phyloP scores from a whole-genome alignment of 2,113 vertebrate species.

The Thryonomys swinderianus region DNA sequence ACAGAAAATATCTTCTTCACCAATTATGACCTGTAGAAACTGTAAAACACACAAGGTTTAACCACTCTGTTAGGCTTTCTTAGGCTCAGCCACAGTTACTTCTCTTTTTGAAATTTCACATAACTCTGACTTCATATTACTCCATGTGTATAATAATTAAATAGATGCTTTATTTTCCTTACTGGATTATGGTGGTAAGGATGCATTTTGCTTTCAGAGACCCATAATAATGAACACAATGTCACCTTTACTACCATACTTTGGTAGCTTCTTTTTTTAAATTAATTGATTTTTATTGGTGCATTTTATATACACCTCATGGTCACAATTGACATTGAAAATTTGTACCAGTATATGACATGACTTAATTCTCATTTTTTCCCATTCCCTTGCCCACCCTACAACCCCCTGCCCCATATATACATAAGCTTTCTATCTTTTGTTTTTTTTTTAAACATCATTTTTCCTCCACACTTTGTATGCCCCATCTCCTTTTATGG shows the following conservation, averaged over 20 bases:
- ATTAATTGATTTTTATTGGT: too few species aligned
- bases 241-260: background rate
- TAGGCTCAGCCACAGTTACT: background rate
- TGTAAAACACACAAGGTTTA: background rate
- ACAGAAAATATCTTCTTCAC: slow-evolving; percentile 2
- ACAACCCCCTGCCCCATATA: too few species aligned
- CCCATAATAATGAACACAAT: background rate
- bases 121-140: background rate
- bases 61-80: background rate
- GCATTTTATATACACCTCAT: too few species aligned
- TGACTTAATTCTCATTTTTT: too few species aligned
- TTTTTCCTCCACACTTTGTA: too few species aligned
- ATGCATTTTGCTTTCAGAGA: background rate
- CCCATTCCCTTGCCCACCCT: too few species aligned
- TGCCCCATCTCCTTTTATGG: too few species aligned
- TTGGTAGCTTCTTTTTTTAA: background rate
- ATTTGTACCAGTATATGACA: too few species aligned
- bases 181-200: background rate
- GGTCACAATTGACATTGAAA: too few species aligned
- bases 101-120: background rate
- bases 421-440: too few species aligned
- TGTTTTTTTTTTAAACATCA: too few species aligned
- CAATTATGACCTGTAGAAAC: slow-evolving; percentile 5
- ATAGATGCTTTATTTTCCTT: background rate
- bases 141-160: background rate